Evolutionary conservation across 2,113 vertebrate species (phyloP).

Genomic region (Octodon degus): DNA sequence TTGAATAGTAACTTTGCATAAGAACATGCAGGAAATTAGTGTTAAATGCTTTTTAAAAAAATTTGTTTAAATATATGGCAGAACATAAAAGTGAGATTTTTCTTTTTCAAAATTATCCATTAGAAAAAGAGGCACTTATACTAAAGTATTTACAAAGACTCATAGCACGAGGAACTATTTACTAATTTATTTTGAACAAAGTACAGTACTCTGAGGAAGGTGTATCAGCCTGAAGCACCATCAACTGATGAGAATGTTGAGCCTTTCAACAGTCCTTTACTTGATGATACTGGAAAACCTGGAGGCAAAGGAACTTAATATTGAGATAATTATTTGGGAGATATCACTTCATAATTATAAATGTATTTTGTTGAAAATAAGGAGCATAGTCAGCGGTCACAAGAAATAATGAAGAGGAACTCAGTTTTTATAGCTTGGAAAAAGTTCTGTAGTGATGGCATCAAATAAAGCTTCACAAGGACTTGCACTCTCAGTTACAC

Average conservation of each 20-base stretch:
- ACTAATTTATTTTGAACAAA: conserved; percentile 58
- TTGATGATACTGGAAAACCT: conserved; percentile 1
- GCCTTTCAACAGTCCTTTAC: not conserved
- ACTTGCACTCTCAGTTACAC: not conserved
- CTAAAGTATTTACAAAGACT: conserved; percentile 43
- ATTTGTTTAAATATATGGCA: conserved; percentile 40
- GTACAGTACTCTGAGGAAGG: not conserved
- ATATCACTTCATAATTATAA: conserved; percentile 48
- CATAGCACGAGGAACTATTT: not conserved
- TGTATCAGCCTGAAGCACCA: not conserved
- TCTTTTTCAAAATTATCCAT: conserved; percentile 42
- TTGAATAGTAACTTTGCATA: conserved; percentile 63
- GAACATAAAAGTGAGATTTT: conserved; percentile 46
- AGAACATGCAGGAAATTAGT: conserved; percentile 54
- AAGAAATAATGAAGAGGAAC: not conserved
- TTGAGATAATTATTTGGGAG: conserved; percentile 51
- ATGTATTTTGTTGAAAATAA: conserved; percentile 29
- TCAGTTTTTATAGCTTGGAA: conserved; percentile 22
- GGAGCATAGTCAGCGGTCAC: conserved; percentile 8
- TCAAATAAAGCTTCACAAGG: conserved; percentile 6
- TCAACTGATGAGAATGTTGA: not conserved
- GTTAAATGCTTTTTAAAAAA: not conserved
- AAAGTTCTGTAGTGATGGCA: conserved; percentile 47
- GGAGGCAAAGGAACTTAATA: conserved; percentile 54
- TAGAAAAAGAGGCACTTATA: conserved; percentile 28